Conservation (phyloP, 1,140 invertebrate species). For the Diploscapter pachys region DNA sequence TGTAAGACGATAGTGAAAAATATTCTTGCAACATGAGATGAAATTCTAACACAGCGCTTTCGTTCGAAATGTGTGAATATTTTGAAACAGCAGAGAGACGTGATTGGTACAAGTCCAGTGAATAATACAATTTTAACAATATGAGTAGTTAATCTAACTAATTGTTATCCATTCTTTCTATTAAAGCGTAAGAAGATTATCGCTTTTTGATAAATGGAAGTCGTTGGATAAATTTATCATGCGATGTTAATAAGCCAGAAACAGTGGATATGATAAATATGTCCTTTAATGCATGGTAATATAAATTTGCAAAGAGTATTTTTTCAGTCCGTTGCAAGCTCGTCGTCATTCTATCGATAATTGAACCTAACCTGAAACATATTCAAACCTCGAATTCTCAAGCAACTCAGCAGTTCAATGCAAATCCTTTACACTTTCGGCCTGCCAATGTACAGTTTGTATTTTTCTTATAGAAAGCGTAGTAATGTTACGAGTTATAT, state of each 20-base stretch:
- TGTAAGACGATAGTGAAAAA: too few species aligned
- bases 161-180: not conserved
- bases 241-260: not conserved
- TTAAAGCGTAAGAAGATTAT: conserved; percentile 1
- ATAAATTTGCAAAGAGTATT: not conserved
- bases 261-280: not conserved
- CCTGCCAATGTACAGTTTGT: too few species aligned
- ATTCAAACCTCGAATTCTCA: too few species aligned
- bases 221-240: conserved; percentile 8
- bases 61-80: not conserved
- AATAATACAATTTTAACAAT: not conserved
- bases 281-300: not conserved
- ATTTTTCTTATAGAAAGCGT: too few species aligned
- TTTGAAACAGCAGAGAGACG: too few species aligned
- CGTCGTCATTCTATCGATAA: conserved; percentile 32
- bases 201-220: conserved; percentile 9
- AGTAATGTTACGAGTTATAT: too few species aligned
- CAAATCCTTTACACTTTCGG: too few species aligned
- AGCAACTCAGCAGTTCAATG: too few species aligned
- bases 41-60: not conserved
- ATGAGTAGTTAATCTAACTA: conserved; percentile 9
- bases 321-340: conserved; percentile 28
- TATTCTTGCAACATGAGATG: not conserved
- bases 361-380: not conserved
- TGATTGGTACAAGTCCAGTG: too few species aligned